These are phyloP conservation scores for Pycnomerus fuliginosus DNA, from an alignment of 2,888 invertebrate species.

Conservation along the genomic window DNA sequence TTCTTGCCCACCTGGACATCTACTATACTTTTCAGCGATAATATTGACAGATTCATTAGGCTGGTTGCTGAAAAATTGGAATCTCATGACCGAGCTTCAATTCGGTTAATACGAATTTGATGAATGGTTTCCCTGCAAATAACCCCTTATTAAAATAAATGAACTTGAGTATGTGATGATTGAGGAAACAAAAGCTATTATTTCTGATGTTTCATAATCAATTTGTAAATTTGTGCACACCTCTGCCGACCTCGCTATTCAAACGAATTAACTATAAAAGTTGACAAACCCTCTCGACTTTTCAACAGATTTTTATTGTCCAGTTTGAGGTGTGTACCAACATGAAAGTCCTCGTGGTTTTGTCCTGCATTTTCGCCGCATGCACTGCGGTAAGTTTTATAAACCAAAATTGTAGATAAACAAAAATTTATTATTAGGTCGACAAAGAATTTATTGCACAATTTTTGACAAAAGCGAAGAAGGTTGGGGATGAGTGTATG, in stretches of 20 bases:
- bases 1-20: slow-evolving; percentile 1
- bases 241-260: slow-evolving; percentile 12
- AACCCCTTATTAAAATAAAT: slow-evolving; percentile 11
- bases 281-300: slow-evolving; percentile 2
- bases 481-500: slow-evolving; percentile 11
- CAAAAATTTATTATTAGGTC: slow-evolving; percentile 10
- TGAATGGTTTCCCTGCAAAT: neutral
- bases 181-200: slow-evolving; percentile 15
- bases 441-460: slow-evolving; percentile 8
- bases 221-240: slow-evolving; percentile 6
- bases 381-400: slow-evolving; percentile 22
- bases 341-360: slow-evolving; percentile 27
- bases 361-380: slow-evolving; percentile 18
- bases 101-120: slow-evolving; percentile 1
- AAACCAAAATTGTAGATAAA: slow-evolving; percentile 2
- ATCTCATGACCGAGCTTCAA: too few species aligned
- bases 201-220: slow-evolving; percentile 17
- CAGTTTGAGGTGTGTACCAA: slow-evolving; percentile 7
- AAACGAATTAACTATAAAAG: slow-evolving; percentile 15
- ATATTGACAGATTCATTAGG: too few species aligned
- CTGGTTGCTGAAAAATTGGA: too few species aligned
- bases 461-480: slow-evolving; percentile 11
- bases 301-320: slow-evolving; percentile 7
- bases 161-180: slow-evolving; percentile 2
- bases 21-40: too few species aligned